Evolutionary conservation across 2,888 invertebrate genomes (phyloP).

Genomic region (Zygogramma bicolorata): DNA sequence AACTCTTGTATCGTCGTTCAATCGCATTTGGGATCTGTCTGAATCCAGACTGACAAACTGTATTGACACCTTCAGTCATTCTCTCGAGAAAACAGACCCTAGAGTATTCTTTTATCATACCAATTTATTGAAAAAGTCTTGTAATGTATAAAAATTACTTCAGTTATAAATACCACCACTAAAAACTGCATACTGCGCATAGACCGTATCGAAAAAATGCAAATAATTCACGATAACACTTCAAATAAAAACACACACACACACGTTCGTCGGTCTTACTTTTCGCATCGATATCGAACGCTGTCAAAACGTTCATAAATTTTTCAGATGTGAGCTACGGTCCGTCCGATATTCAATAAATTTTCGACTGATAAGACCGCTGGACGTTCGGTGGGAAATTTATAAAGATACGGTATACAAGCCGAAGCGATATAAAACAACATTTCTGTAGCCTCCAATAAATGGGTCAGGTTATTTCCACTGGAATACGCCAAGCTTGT

Average conservation of each 20-base stretch:
- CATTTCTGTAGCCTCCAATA: too few species aligned
- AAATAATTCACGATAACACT: slow-evolving; percentile 1
- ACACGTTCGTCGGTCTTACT: neutral
- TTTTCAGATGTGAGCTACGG: slow-evolving; percentile 20
- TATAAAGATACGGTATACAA: slow-evolving; percentile 19
- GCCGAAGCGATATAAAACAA: neutral
- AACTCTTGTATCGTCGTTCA: too few species aligned
- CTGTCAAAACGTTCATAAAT: slow-evolving; percentile 23
- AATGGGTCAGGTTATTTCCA: too few species aligned
- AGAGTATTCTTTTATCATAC: too few species aligned
- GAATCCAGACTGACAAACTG: too few species aligned
- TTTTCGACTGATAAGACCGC: slow-evolving; percentile 21
- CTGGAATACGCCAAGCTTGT: too few species aligned
- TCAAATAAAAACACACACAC: neutral
- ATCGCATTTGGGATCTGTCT: too few species aligned
- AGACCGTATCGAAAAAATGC: neutral
- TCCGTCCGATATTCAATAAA: slow-evolving; percentile 23
- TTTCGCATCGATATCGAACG: slow-evolving; percentile 16
- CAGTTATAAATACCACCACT: too few species aligned
- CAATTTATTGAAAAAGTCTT: too few species aligned
- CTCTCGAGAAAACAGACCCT: too few species aligned
- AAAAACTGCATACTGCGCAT: neutral
- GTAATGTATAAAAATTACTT: too few species aligned
- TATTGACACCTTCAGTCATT: too few species aligned
- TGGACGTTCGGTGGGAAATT: slow-evolving; percentile 21